Conservation (phyloP, 2,888 invertebrate species). For the Rhaphigaster nebulosa region DNA sequence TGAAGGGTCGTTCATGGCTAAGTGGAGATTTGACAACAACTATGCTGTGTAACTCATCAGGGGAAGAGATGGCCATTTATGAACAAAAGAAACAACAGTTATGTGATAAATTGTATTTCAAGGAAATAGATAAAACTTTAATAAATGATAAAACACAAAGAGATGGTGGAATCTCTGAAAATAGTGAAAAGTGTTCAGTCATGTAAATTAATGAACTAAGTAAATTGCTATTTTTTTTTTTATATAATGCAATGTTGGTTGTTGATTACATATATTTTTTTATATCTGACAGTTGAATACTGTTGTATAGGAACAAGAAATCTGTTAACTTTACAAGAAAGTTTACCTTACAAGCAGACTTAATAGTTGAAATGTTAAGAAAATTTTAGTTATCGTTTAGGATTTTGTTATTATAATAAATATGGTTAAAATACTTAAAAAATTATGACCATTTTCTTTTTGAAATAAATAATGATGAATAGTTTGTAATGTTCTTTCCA, state of each 20-base stretch:
- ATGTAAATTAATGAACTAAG: background rate
- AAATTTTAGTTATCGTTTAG: background rate
- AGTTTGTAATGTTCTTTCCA: background rate
- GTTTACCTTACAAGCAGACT: too few relatives aligned
- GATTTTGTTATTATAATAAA: background rate
- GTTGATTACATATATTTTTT: background rate
- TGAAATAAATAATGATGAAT: background rate
- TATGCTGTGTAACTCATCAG: conserved; percentile 81
- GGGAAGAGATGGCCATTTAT: conserved; percentile 74
- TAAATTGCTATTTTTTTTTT: background rate
- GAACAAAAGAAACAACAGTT: background rate
- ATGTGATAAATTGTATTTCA: background rate
- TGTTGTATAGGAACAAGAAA: background rate
- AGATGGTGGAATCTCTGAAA: background rate
- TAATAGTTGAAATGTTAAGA: too few relatives aligned
- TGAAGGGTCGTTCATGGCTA: conserved; percentile 96
- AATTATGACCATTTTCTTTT: background rate
- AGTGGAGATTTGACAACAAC: conserved; percentile 88
- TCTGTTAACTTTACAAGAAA: background rate
- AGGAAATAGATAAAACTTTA: background rate
- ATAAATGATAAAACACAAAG: background rate
- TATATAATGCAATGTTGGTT: background rate
- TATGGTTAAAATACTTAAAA: background rate
- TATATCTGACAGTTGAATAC: background rate
- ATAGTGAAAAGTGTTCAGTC: background rate